Evolutionary conservation across 2,888 invertebrate species (phyloP), one percentile per base, ranked within the genome.

Genomic region (Parnassius apollo): DNA sequence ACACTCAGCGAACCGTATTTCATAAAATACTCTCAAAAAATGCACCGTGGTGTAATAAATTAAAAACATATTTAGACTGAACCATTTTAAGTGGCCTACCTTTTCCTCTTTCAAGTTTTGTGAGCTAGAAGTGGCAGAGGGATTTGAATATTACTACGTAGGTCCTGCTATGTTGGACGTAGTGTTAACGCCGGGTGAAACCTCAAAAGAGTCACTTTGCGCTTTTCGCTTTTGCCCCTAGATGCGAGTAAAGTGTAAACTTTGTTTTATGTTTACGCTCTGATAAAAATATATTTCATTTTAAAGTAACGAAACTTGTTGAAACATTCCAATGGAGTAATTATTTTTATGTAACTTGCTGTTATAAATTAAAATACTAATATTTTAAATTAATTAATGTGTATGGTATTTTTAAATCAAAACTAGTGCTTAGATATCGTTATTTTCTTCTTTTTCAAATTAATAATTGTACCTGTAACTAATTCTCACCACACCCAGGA

Each of bases 41-140:
- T 75, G 73, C 78, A 76, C 75, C 67, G 68, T 62, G 69, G 75
- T 68, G 68, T 70, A 70, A 77, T 82, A 80, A 80, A 81, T 83
- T 82, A 77, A 76, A 76, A 80, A 75, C 75, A 76, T 78, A 78
- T 76, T 73, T 69, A 72, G 65, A 64, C 46, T 22, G 60, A 62
- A 62, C 80, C 74, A 73, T 44, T 61, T 56, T 49, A 53, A 65
- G 59, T 46, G 75, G 71, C 54, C 72, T 60, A 59, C 64, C 51
- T 46, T 50, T 64, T 61, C 65, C 46, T 45, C 50, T 54, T 64
- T 52, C 58, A 66, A 9, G 4, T 42, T 53, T 48, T 13, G 45
- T 64, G 52, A 57, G 62, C 18, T 25, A 60, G 65, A 69, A 52
- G 50, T 55, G 62, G 58, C 51, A 56, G 57, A 42, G 61, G 56